Evolutionary conservation across 2,888 invertebrate genomes (phyloP).

Genomic region (Diarsia brunnea): DNA sequence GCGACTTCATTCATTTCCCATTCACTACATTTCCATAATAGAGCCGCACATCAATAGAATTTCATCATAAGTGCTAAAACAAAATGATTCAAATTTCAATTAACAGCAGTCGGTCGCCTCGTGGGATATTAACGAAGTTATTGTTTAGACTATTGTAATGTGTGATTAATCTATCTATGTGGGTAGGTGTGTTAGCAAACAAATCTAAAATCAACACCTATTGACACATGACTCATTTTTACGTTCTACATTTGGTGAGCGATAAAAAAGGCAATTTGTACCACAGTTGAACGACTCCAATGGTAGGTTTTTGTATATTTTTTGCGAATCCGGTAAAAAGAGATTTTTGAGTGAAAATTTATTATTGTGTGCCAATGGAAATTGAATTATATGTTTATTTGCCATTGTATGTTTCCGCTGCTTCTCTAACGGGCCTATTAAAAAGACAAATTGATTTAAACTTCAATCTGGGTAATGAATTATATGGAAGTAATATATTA

Average conservation of each 20-base stretch:
- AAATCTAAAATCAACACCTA: slow-evolving; percentile 38
- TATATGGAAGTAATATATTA: not conserved
- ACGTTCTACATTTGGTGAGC: slow-evolving; percentile 52
- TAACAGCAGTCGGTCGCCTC: slow-evolving; percentile 23
- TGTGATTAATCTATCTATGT: slow-evolving; percentile 35
- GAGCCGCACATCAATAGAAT: slow-evolving; percentile 40
- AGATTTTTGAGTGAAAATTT: slow-evolving; percentile 38
- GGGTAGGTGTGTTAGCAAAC: slow-evolving; percentile 37
- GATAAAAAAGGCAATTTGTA: slow-evolving; percentile 61
- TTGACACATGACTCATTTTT: slow-evolving; percentile 57
- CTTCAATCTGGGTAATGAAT: not conserved
- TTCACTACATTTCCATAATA: slow-evolving; percentile 38
- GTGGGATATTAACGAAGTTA: slow-evolving; percentile 58
- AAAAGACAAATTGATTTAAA: not conserved
- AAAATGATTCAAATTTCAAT: slow-evolving; percentile 61
- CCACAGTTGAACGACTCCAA: slow-evolving; percentile 50
- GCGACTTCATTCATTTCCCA: slow-evolving; percentile 17
- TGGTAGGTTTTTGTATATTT: slow-evolving; percentile 56
- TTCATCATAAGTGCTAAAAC: slow-evolving; percentile 43
- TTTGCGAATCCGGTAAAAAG: slow-evolving; percentile 34
- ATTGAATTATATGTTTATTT: slow-evolving; percentile 36
- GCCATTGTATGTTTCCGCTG: slow-evolving; percentile 3
- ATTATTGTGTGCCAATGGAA: slow-evolving; percentile 8
- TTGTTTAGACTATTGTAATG: slow-evolving; percentile 52
- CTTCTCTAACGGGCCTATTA: not conserved